Evolutionary conservation across 2,888 invertebrate genomes (phyloP).

Genomic region (Agonopterix arenella): DNA sequence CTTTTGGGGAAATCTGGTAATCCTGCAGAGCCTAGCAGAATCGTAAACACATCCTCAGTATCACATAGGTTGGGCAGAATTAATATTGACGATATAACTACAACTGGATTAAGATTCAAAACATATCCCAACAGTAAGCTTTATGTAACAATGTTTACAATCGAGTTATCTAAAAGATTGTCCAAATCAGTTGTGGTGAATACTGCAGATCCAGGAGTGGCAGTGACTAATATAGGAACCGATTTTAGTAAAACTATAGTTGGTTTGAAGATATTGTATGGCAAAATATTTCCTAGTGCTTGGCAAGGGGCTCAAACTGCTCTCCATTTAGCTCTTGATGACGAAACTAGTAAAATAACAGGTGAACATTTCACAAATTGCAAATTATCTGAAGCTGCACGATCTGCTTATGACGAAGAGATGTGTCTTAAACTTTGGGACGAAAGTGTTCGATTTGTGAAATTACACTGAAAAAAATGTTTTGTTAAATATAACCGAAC

Average conservation of each 20-base stretch:
- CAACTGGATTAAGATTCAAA: constrained; percentile 7
- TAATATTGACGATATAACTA: constrained; percentile 22
- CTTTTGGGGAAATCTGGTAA: constrained; percentile 22
- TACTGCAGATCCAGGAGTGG: constrained; percentile 87
- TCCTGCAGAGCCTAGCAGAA: constrained; percentile 22
- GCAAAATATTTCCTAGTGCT: background rate
- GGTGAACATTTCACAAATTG: constrained; percentile 69
- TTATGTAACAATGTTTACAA: constrained; percentile 78
- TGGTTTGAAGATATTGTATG: background rate
- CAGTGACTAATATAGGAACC: constrained; percentile 64
- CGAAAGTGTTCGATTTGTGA: constrained; percentile 79
- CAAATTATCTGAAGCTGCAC: constrained; percentile 72
- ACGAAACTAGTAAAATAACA: constrained; percentile 16
- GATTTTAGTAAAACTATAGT: background rate
- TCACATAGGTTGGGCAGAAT: constrained; percentile 43
- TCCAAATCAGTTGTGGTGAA: constrained; percentile 84
- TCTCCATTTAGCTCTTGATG: constrained; percentile 17
- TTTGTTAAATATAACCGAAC: no score
- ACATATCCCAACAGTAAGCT: constrained; percentile 60
- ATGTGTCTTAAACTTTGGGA: constrained; percentile 87
- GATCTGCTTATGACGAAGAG: constrained; percentile 76
- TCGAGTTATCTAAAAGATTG: constrained; percentile 81
- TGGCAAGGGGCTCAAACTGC: constrained; percentile 17
- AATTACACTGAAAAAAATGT: no score
- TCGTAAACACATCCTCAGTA: constrained; percentile 67